phyloP scores from a whole-genome alignment of 2,797 vertebrate genomes.

The Pseudomugil gertrudae region DNA sequence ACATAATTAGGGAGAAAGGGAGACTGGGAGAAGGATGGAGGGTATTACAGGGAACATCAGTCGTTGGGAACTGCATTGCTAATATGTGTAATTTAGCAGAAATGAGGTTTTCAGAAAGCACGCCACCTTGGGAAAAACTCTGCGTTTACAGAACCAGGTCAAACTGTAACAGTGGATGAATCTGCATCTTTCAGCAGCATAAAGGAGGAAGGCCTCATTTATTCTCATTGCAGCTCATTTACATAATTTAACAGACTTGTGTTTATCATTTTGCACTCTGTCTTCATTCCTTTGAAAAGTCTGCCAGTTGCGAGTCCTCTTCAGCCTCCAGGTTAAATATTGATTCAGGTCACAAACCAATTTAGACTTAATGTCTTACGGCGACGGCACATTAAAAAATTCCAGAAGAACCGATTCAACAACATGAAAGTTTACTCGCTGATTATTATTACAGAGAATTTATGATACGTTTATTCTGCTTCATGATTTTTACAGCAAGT shows the following conservation, averaged over 20 bases:
- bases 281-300: constrained; percentile 12
- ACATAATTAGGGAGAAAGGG: constrained; percentile 75
- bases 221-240: constrained; percentile 39
- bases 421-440: not conserved
- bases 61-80: constrained; percentile 79
- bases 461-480: not conserved
- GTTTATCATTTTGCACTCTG: constrained; percentile 41
- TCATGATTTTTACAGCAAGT: not conserved
- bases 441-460: not conserved
- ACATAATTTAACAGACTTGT: constrained; percentile 28
- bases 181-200: constrained; percentile 49
- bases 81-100: constrained; percentile 78
- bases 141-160: constrained; percentile 71
- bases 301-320: constrained; percentile 2
- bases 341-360: constrained; percentile 34
- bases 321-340: constrained; percentile 39
- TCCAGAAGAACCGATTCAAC: constrained; percentile 3
- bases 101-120: constrained; percentile 76
- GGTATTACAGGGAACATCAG: constrained; percentile 68
- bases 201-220: constrained; percentile 38
- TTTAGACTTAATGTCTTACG: constrained; percentile 29
- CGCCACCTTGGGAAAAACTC: constrained; percentile 61
- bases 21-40: constrained; percentile 57
- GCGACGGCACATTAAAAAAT: constrained; percentile 22
- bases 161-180: constrained; percentile 54